Percentiles rank a stretch among this genome's conserved stretches.
phyloP scores from a whole-genome alignment of 2,797 vertebrate genomes.

The Lates japonicus region DNA sequence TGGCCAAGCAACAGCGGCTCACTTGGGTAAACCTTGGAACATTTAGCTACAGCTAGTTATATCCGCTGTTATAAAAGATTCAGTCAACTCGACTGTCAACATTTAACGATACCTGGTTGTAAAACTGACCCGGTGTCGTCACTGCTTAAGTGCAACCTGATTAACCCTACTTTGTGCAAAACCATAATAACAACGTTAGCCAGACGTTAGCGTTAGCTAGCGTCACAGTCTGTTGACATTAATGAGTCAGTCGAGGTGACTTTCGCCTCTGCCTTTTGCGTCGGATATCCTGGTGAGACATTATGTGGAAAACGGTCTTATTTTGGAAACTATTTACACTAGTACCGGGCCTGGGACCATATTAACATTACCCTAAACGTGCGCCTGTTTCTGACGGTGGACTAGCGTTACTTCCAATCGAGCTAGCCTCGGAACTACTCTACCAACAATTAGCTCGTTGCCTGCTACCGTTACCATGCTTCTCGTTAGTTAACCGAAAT shows the following conservation, averaged over 20 bases:
- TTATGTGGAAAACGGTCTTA: background rate
- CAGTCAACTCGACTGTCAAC: background rate
- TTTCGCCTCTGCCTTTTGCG: background rate
- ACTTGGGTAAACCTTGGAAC: background rate
- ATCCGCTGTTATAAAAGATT: too few species aligned
- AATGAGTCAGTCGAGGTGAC: slow-evolving; percentile 33
- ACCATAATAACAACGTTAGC: background rate
- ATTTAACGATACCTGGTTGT: background rate
- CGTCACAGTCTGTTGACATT: slow-evolving; percentile 43
- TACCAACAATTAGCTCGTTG: slow-evolving; percentile 28
- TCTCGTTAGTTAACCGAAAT: background rate
- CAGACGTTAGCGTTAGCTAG: slow-evolving; percentile 42
- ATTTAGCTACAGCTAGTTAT: background rate
- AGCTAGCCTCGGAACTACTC: slow-evolving; percentile 1
- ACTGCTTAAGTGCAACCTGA: background rate
- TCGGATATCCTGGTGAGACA: too few species aligned
- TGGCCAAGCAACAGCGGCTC: background rate
- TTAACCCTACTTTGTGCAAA: background rate
- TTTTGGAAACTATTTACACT: background rate
- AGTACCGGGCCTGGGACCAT: background rate
- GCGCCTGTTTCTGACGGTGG: background rate
- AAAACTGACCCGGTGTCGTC: background rate
- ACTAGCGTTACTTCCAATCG: background rate
- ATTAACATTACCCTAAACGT: too few species aligned
- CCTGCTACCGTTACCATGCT: slow-evolving; percentile 47